Evolutionary conservation across 1,140 invertebrate species (phyloP).

Genomic region (Aphaenogaster rudis): DNA sequence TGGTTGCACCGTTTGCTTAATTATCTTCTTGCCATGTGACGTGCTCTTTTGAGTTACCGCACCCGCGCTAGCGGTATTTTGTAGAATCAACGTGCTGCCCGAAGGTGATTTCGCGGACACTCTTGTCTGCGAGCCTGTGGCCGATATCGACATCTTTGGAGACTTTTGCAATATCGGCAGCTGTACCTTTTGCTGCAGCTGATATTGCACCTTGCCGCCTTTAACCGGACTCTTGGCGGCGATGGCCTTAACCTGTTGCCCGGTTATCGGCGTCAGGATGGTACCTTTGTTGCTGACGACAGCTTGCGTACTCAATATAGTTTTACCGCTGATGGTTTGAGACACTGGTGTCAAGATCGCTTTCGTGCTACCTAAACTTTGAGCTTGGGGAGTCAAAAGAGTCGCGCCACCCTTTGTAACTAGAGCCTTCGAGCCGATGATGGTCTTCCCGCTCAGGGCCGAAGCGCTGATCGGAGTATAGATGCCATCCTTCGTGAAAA

Average conservation of each 20-base stretch:
- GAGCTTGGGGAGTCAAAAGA: conserved; percentile 68
- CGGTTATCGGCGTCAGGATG: conserved; percentile 85
- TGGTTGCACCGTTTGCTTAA: conserved; percentile 74
- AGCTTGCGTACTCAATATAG: conserved; percentile 76
- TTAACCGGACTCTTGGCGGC: conserved; percentile 82
- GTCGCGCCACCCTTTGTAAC: conserved; percentile 76
- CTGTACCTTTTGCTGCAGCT: conserved; percentile 80
- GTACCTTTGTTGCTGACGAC: conserved; percentile 83
- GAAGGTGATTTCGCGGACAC: conserved; percentile 63
- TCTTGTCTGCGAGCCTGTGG: conserved; percentile 64
- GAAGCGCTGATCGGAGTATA: conserved; percentile 78
- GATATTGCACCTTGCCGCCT: conserved; percentile 80
- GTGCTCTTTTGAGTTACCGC: conserved; percentile 47
- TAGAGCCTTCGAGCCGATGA: conserved; percentile 78
- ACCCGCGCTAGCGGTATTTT: conserved; percentile 64
- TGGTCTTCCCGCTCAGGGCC: conserved; percentile 76
- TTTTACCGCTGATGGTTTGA: conserved; percentile 75
- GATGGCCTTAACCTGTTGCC: conserved; percentile 85
- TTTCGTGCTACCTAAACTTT: conserved; percentile 85
- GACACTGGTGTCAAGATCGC: conserved; percentile 85
- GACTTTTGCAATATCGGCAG: conserved; percentile 80
- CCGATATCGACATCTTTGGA: conserved; percentile 73
- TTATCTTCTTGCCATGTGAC: conserved; percentile 73
- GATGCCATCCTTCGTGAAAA: conserved; percentile 80
- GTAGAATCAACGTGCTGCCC: conserved; percentile 74